phyloP scores from a whole-genome alignment of 2,113 vertebrate species.

The Oostethus manadensis region DNA sequence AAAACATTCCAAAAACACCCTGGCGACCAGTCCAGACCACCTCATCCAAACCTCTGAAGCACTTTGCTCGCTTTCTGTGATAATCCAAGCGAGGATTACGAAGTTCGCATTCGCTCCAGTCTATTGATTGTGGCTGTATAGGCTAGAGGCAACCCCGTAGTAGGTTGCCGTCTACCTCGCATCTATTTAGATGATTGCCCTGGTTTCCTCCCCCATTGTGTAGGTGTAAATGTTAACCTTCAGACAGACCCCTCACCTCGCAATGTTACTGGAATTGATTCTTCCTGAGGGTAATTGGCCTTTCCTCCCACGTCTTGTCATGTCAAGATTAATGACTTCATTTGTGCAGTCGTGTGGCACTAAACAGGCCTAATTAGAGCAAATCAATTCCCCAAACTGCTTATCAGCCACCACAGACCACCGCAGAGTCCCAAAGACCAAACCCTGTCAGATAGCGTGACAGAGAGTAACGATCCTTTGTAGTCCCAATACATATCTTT shows the following conservation, averaged over 20 bases:
- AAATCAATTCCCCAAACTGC: conserved; percentile 58
- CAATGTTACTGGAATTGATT: conserved; percentile 23
- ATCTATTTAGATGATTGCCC: neutral
- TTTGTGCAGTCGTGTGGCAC: conserved; percentile 47
- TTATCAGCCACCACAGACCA: conserved; percentile 31
- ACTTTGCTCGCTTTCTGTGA: conserved; percentile 4
- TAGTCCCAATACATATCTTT: no score
- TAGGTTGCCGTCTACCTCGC: no score
- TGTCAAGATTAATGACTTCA: conserved; percentile 55
- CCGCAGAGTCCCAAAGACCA: neutral
- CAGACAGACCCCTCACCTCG: conserved; percentile 11
- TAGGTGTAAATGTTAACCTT: conserved; percentile 15
- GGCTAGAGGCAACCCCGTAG: conserved; percentile 19
- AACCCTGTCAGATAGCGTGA: neutral
- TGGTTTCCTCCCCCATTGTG: neutral
- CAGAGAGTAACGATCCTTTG: neutral
- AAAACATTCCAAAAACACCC: no score
- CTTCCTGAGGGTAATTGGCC: conserved; percentile 44
- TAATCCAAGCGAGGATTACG: conserved; percentile 12
- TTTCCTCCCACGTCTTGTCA: conserved; percentile 34
- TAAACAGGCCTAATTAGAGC: conserved; percentile 59
- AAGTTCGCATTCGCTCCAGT: conserved; percentile 8
- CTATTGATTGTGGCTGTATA: conserved; percentile 25
- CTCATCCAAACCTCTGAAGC: no score
- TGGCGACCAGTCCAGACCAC: no score